Evolutionary conservation across 1,140 invertebrate species (phyloP).

Genomic region (Hyles euphorbiae): DNA sequence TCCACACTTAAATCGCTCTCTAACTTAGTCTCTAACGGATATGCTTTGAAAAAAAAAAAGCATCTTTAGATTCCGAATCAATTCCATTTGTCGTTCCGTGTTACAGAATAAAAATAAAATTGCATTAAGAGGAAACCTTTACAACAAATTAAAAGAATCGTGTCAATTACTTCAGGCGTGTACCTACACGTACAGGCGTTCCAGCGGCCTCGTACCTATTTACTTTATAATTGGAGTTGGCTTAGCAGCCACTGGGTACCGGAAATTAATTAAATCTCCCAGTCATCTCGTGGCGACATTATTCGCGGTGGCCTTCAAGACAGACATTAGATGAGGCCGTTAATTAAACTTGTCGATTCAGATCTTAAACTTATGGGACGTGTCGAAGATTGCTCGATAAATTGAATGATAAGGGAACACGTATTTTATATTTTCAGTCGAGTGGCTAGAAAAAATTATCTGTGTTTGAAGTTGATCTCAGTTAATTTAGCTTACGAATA

Average conservation of each 20-base stretch:
- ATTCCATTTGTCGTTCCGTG: too few species aligned
- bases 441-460: neutral
- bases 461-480: neutral
- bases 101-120: too few species aligned
- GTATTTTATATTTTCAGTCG: neutral
- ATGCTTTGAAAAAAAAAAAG: too few species aligned
- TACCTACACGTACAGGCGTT: neutral
- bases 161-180: too few species aligned
- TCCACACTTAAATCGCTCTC: too few species aligned
- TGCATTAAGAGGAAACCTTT: too few species aligned
- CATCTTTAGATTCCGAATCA: too few species aligned
- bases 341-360: slow-evolving; percentile 55
- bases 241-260: slow-evolving; percentile 25
- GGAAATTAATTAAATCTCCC: slow-evolving; percentile 60
- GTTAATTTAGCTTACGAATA: neutral
- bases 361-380: slow-evolving; percentile 10
- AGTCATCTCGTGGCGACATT: slow-evolving; percentile 56
- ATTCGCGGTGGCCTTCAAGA: slow-evolving; percentile 40
- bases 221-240: slow-evolving; percentile 14
- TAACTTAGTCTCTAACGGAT: too few species aligned
- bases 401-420: neutral
- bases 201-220: slow-evolving; percentile 8
- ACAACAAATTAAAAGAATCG: too few species aligned
- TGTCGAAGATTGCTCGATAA: neutral
- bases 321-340: slow-evolving; percentile 46